These are phyloP conservation scores for Abrostola triplasia DNA, from an alignment of 2,888 invertebrate genomes.

Conservation along the genomic window DNA sequence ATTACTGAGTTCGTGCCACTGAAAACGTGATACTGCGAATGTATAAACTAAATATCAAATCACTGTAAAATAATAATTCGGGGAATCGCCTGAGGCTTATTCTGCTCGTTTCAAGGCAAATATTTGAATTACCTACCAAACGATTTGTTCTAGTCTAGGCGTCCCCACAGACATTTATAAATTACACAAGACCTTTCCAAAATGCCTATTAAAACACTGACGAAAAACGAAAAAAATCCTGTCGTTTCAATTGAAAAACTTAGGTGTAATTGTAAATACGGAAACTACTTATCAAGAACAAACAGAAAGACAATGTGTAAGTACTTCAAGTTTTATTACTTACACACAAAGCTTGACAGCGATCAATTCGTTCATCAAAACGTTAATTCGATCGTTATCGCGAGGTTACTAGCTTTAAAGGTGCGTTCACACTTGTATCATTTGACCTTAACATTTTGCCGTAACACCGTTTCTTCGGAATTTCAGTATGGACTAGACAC, in stretches of 20 bases:
- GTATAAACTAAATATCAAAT: not conserved
- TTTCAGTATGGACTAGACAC: too few relatives aligned
- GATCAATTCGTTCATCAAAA: constrained; percentile 55
- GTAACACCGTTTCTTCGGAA: too few relatives aligned
- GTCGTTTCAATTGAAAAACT: too few relatives aligned
- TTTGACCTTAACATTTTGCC: too few relatives aligned
- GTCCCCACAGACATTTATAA: not conserved
- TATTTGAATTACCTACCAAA: too few relatives aligned
- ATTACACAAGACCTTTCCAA: not conserved
- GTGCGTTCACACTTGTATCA: too few relatives aligned
- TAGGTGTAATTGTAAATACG: too few relatives aligned
- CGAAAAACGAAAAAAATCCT: not conserved
- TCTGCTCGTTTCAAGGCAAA: too few relatives aligned
- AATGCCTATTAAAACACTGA: not conserved
- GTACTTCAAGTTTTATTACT: constrained; percentile 16
- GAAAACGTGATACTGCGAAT: constrained; percentile 8
- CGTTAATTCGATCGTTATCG: constrained; percentile 59
- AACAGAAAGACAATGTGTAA: not conserved
- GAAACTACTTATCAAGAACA: not conserved
- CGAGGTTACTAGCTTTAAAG: constrained; percentile 47
- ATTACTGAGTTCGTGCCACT: constrained; percentile 3
- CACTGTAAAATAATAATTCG: not conserved
- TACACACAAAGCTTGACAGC: constrained; percentile 22
- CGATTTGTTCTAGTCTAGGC: too few relatives aligned
- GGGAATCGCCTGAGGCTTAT: too few relatives aligned